These are phyloP conservation scores for Lasioglossum pauxillum DNA, from an alignment of 2,888 invertebrate genomes.

Conservation along the genomic window DNA sequence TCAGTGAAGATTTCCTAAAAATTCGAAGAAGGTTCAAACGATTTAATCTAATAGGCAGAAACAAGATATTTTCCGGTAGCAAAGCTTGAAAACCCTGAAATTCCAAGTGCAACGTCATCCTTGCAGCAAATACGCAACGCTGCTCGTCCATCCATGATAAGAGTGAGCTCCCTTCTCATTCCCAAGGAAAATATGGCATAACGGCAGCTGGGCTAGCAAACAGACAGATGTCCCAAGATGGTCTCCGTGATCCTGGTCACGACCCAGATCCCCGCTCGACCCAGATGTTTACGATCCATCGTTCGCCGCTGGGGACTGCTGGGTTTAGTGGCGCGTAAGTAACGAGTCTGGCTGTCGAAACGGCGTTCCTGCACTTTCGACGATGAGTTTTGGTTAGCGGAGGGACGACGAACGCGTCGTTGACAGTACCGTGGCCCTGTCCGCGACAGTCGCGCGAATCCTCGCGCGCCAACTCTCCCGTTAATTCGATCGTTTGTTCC, in stretches of 20 bases:
- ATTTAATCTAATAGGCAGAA: background rate
- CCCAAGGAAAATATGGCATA: background rate
- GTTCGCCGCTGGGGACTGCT: slow-evolving; percentile 19
- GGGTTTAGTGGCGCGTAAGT: slow-evolving; percentile 30
- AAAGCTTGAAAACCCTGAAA: background rate
- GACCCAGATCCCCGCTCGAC: slow-evolving; percentile 29
- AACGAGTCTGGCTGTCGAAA: slow-evolving; percentile 33
- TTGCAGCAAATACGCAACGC: background rate
- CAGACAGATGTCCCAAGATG: slow-evolving; percentile 21
- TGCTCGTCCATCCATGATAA: background rate
- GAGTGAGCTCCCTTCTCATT: slow-evolving; percentile 14
- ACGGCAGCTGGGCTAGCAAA: background rate
- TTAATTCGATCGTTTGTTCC: slow-evolving; percentile 10
- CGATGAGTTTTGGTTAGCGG: slow-evolving; percentile 17
- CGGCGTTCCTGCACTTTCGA: slow-evolving; percentile 14
- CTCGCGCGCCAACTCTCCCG: background rate
- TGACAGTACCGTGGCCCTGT: background rate
- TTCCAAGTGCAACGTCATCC: background rate
- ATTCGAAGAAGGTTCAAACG: background rate
- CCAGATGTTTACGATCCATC: slow-evolving; percentile 41
- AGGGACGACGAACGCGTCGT: background rate
- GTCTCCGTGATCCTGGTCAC: background rate
- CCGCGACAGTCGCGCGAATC: background rate
- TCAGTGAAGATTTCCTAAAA: background rate
- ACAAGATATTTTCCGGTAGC: background rate